These are phyloP conservation scores for Cephus pygmeus DNA, from an alignment of 2,888 invertebrate genomes.

Conservation along the genomic window DNA sequence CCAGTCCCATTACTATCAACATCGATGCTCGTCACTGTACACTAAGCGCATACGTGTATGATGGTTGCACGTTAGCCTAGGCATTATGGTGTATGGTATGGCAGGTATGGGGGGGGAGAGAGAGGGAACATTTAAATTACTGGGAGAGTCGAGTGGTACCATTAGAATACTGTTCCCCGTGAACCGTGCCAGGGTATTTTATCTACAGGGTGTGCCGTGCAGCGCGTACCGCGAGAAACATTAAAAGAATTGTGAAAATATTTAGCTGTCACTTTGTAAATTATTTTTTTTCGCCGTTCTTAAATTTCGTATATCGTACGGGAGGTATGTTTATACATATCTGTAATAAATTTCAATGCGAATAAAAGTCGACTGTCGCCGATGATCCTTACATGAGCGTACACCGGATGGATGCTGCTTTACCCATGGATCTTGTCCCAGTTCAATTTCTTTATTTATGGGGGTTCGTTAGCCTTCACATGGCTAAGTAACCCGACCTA, in stretches of 20 bases:
- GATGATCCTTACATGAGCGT: not conserved
- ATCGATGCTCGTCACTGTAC: not conserved
- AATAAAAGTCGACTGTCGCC: not conserved
- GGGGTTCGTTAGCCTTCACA: not conserved
- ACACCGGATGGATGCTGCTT: not conserved
- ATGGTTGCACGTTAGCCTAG: not conserved
- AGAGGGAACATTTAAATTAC: not conserved
- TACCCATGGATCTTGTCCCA: not conserved
- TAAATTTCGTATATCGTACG: no score
- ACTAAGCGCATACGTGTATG: no score
- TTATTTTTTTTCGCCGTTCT: no score
- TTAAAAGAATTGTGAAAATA: no score
- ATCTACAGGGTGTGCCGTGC: not conserved
- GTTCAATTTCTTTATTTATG: not conserved
- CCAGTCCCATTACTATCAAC: conserved; percentile 53
- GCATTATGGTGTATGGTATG: not conserved
- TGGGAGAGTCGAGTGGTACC: not conserved
- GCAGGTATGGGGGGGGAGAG: conserved; percentile 6
- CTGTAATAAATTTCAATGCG: not conserved
- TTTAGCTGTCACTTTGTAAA: no score
- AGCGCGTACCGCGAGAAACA: no score
- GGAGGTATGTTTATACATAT: not conserved
- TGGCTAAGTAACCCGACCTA: not conserved
- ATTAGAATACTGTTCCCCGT: not conserved
- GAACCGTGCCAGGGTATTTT: not conserved